A percentile compares a stretch with the other conserved stretches of the same genome.
phyloP scores from a whole-genome alignment of 2,797 vertebrate genomes.

The Jordanella pulchra region DNA sequence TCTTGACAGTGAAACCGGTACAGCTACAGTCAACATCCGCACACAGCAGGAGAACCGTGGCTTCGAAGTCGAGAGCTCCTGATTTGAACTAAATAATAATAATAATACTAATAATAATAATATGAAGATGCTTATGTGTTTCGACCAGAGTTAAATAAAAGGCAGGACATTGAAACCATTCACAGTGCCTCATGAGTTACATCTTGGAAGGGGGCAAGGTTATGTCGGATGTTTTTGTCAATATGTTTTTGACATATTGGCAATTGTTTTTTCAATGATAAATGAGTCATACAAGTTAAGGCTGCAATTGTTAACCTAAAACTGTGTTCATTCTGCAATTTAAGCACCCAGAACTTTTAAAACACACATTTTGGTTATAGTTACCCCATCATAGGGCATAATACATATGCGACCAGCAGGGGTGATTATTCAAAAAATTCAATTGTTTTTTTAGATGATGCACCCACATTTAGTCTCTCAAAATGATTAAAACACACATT shows the following conservation, averaged over 20 bases:
- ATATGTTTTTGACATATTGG: conserved; percentile 27
- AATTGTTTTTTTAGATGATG: background rate
- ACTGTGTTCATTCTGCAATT: conserved; percentile 32
- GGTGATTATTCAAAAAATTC: background rate
- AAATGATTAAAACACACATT: conserved; percentile 17
- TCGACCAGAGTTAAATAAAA: conserved; percentile 10
- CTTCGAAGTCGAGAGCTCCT: conserved; percentile 24
- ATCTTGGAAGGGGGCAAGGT: conserved; percentile 39
- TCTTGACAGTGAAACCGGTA: conserved; percentile 32
- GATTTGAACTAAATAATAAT: conserved; percentile 13
- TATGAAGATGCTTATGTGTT: background rate
- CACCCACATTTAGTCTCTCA: background rate
- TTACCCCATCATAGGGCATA: background rate
- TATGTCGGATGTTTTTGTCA: conserved; percentile 42
- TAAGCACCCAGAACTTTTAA: conserved; percentile 17
- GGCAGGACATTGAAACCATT: background rate
- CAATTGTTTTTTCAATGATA: conserved; percentile 44
- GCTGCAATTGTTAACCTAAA: conserved; percentile 41
- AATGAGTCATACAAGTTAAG: conserved; percentile 46
- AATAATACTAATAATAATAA: background rate
- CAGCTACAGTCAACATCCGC: conserved; percentile 13
- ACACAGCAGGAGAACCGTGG: conserved; percentile 5
- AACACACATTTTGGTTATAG: conserved; percentile 3
- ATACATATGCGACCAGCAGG: background rate
- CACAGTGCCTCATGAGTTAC: conserved; percentile 8